A percentile compares a stretch with the other conserved stretches of the same genome.
Evolutionary conservation across 2,888 invertebrate genomes (phyloP).

Genomic region (Andrena praecox): DNA sequence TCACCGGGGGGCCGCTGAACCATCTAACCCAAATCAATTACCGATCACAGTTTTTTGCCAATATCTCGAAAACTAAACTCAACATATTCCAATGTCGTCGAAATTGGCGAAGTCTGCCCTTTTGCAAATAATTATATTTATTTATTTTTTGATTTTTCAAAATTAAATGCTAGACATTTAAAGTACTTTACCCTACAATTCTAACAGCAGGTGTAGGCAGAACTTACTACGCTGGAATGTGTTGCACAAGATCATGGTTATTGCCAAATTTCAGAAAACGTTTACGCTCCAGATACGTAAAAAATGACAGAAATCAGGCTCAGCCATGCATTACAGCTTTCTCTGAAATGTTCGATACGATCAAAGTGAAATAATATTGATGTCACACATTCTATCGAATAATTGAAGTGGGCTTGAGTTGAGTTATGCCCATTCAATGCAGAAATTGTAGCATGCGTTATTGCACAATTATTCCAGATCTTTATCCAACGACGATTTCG

Average conservation of each 20-base stretch:
- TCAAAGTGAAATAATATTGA: slow-evolving; percentile 4
- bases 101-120: too few species aligned
- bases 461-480: not conserved
- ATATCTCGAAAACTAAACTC: too few species aligned
- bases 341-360: slow-evolving; percentile 33
- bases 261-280: slow-evolving; percentile 50
- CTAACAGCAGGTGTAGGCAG: not conserved
- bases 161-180: not conserved
- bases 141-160: too few species aligned
- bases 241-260: slow-evolving; percentile 14
- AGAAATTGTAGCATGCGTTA: not conserved
- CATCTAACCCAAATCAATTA: too few species aligned
- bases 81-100: too few species aligned
- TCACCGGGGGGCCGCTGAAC: too few species aligned
- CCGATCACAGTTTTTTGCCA: too few species aligned
- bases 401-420: not conserved
- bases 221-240: not conserved
- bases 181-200: not conserved
- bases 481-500: not conserved
- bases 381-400: not conserved
- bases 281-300: slow-evolving; percentile 31
- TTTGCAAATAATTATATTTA: too few species aligned
- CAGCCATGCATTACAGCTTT: slow-evolving; percentile 46
- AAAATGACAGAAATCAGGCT: slow-evolving; percentile 22
- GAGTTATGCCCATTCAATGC: slow-evolving; percentile 1